Evolutionary conservation across 1,140 invertebrate genomes (phyloP).

Genomic region (Tetragnatha versicolor): DNA sequence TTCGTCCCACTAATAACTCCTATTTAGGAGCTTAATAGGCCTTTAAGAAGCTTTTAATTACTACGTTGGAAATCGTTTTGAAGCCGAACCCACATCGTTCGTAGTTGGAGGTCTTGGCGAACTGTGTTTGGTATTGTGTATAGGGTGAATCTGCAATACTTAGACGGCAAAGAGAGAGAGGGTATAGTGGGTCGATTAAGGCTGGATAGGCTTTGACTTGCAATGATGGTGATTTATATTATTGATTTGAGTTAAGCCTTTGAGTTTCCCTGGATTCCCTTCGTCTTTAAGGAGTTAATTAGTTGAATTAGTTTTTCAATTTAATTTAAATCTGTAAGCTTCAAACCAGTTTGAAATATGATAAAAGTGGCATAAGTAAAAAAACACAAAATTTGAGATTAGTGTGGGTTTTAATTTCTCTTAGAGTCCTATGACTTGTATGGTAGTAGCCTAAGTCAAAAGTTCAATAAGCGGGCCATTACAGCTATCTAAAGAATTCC

Average conservation of each 20-base stretch:
- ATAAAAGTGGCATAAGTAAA: too few species aligned
- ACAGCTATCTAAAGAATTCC: too few species aligned
- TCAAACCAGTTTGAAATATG: too few species aligned
- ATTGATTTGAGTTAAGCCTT: not conserved
- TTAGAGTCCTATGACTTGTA: too few species aligned
- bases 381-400: too few species aligned
- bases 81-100: not conserved
- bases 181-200: not conserved
- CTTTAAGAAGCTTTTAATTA: slow-evolving; percentile 8
- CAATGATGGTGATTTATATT: not conserved
- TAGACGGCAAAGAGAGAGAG: not conserved
- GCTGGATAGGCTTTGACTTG: not conserved
- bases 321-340: too few species aligned
- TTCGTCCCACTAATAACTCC: not conserved
- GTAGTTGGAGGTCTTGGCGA: slow-evolving; percentile 10
- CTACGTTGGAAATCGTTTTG: not conserved
- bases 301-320: too few species aligned
- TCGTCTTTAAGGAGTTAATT: too few species aligned
- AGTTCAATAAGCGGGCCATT: too few species aligned
- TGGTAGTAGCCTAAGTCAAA: too few species aligned
- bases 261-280: not conserved
- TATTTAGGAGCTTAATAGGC: slow-evolving; percentile 4
- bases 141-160: not conserved
- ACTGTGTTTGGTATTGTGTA: not conserved
- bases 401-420: too few species aligned